A percentile compares a stretch with the other conserved stretches of the same genome.
phyloP scores from a whole-genome alignment of 2,888 invertebrate genomes.

The Euzophera pinguis region DNA sequence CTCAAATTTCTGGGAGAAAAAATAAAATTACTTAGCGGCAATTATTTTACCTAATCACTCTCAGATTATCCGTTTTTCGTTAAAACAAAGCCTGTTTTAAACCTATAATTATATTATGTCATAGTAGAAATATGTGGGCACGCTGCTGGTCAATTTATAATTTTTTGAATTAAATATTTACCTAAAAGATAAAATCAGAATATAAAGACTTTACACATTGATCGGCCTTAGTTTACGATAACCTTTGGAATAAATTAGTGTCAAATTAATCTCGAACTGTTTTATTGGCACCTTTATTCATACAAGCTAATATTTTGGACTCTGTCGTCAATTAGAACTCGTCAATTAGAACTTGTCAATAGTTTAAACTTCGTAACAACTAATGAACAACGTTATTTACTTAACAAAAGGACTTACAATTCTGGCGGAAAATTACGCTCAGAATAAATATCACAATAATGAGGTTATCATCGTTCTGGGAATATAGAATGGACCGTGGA shows the following conservation, averaged over 20 bases:
- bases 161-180: too few species aligned
- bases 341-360: neutral
- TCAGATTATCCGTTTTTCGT: too few species aligned
- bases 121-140: too few species aligned
- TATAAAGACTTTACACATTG: too few species aligned
- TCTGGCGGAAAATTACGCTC: conserved; percentile 47
- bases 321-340: neutral
- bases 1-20: too few species aligned
- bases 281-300: neutral
- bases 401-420: conserved; percentile 6
- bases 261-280: neutral
- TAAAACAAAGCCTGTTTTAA: too few species aligned
- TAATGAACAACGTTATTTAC: conserved; percentile 24
- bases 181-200: too few species aligned
- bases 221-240: neutral
- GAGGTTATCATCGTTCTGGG: conserved; percentile 49
- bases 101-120: too few species aligned
- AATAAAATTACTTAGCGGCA: too few species aligned
- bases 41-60: too few species aligned
- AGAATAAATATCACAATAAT: conserved; percentile 49
- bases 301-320: neutral
- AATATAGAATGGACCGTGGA: conserved; percentile 35
- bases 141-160: too few species aligned
- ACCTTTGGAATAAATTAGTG: conserved; percentile 17
- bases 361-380: conserved; percentile 11